Percentiles rank a stretch among this genome's conserved stretches.
These are phyloP conservation scores for Piliocolobus tephrosceles DNA, from an alignment of 2,113 vertebrate genomes.

Conservation along the genomic window DNA sequence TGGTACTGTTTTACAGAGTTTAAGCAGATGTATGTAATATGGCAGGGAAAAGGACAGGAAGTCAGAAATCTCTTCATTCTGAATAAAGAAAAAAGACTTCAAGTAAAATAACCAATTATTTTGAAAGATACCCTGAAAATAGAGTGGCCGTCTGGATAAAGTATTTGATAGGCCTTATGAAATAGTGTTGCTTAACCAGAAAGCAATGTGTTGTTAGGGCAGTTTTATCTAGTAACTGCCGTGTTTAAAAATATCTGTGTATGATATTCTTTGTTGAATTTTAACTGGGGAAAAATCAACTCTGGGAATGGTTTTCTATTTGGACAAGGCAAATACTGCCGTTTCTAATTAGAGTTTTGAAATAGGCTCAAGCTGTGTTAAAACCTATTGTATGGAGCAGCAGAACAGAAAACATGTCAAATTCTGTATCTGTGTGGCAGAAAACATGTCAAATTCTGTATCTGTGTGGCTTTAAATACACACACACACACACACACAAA, in stretches of 20 bases:
- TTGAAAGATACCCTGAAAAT: slow-evolving; percentile 53
- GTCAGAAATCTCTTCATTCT: slow-evolving; percentile 32
- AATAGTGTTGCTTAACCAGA: slow-evolving; percentile 36
- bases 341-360: slow-evolving; percentile 74
- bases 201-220: not conserved
- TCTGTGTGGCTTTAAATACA: slow-evolving; percentile 64
- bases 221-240: slow-evolving; percentile 18
- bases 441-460: slow-evolving; percentile 64
- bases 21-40: slow-evolving; percentile 52
- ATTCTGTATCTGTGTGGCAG: slow-evolving; percentile 54
- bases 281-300: slow-evolving; percentile 47
- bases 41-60: slow-evolving; percentile 39
- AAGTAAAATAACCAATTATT: slow-evolving; percentile 29
- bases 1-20: slow-evolving; percentile 46
- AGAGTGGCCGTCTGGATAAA: slow-evolving; percentile 48
- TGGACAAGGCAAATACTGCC: slow-evolving; percentile 66
- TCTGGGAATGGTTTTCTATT: slow-evolving; percentile 72
- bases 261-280: slow-evolving; percentile 56
- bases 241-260: slow-evolving; percentile 36
- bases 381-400: slow-evolving; percentile 67
- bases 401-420: slow-evolving; percentile 56
- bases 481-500: not conserved
- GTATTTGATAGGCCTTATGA: slow-evolving; percentile 5
- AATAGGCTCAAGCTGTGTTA: slow-evolving; percentile 77
- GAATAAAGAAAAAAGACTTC: not conserved